Percentiles rank a stretch among this genome's conserved stretches.
phyloP scores from a whole-genome alignment of 2,888 invertebrate genomes.

The Synergus umbraculus region DNA sequence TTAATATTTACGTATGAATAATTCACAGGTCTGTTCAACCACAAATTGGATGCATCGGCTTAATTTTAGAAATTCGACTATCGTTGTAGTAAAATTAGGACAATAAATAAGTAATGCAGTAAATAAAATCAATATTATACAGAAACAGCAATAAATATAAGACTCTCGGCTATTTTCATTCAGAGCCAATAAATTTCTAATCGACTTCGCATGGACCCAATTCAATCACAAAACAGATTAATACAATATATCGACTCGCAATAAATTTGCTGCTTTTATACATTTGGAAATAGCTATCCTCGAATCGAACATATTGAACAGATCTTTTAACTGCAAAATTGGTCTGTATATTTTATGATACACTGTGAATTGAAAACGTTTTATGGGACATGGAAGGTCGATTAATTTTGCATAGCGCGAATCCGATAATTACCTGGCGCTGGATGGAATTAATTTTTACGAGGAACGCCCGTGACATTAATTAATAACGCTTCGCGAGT shows the following conservation, averaged over 20 bases:
- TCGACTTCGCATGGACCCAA: not conserved
- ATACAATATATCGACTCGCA: not conserved
- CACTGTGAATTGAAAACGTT: constrained; percentile 23
- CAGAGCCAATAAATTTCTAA: constrained; percentile 13
- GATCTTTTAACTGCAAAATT: constrained; percentile 22
- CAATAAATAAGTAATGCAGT: not conserved
- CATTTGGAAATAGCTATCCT: constrained; percentile 16
- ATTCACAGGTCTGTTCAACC: not conserved
- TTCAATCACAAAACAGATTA: constrained; percentile 3
- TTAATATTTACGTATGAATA: not conserved
- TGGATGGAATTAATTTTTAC: constrained; percentile 49
- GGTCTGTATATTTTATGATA: constrained; percentile 3
- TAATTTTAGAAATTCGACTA: not conserved
- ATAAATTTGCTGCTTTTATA: constrained; percentile 3
- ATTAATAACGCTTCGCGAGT: constrained; percentile 49
- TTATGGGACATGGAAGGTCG: constrained; percentile 34
- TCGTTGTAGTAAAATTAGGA: not conserved
- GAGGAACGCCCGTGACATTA: constrained; percentile 39
- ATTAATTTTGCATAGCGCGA: constrained; percentile 22
- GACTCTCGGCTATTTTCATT: not conserved
- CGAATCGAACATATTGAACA: constrained; percentile 3
- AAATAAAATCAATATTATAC: not conserved
- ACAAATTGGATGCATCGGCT: not conserved
- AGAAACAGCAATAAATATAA: not conserved
- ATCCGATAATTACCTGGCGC: constrained; percentile 49